These are phyloP conservation scores for Dasysyrphus tricinctus DNA, from an alignment of 2,888 invertebrate species.

Conservation along the genomic window DNA sequence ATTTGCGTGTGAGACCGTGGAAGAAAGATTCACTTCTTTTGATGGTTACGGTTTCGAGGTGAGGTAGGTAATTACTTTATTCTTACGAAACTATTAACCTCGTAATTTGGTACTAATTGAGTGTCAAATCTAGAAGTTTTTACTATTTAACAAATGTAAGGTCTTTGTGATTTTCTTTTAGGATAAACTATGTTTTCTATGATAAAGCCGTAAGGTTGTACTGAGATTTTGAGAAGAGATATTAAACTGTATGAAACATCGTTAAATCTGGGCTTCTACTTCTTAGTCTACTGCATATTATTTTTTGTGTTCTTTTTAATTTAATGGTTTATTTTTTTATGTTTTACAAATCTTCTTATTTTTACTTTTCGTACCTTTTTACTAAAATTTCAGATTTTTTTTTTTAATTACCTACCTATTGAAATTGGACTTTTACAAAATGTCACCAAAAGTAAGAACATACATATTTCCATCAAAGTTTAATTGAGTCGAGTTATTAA, in stretches of 20 bases:
- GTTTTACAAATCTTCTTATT: too few species aligned
- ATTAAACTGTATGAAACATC: not conserved
- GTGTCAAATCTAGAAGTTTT: constrained; percentile 40
- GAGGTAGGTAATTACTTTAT: constrained; percentile 24
- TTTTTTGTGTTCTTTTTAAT: too few species aligned
- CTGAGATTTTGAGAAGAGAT: not conserved
- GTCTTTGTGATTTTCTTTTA: not conserved
- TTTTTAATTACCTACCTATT: too few species aligned
- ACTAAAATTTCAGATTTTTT: too few species aligned
- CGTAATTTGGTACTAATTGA: constrained; percentile 67
- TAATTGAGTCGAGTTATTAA: too few species aligned
- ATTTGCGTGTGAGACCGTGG: constrained; percentile 65
- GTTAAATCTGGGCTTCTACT: not conserved
- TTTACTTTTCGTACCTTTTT: too few species aligned
- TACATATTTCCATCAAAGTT: too few species aligned
- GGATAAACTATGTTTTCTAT: not conserved
- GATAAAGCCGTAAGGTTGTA: not conserved
- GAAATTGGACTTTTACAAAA: too few species aligned
- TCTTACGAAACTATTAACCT: constrained; percentile 60
- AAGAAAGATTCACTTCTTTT: constrained; percentile 57
- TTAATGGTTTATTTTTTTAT: too few species aligned
- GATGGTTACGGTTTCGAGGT: constrained; percentile 54
- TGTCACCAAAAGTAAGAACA: too few species aligned
- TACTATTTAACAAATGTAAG: not conserved
- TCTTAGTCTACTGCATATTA: too few species aligned